Base-by-base conservation (phyloP, 2,113 vertebrate species). In the Accipiter cooperii region DNA sequence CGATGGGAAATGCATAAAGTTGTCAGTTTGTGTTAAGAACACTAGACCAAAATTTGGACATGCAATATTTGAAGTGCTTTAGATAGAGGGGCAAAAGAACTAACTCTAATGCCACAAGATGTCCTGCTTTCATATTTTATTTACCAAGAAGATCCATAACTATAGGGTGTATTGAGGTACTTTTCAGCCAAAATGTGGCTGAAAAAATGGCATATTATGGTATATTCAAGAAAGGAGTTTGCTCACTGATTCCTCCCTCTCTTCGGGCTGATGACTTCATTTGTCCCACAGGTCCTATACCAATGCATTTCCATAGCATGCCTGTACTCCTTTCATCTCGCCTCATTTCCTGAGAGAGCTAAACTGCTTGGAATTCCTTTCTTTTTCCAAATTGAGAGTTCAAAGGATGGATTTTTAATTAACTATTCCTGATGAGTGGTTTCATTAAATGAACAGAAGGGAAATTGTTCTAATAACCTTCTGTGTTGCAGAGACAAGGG, bases 351-450 rank as follows among this genome's bases (percentile, higher is more conserved):
- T 89, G 89, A 83, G 87, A 91, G 66, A 70, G 70, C 49, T 85
- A 73, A 97, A 96, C 84, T 89, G 34, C 87, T 93, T 83, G 91
- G 93, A 95, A 95, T 96, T 95, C 91, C 75, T 96, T 93, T 94
- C 46, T 88, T 96, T 95, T 79, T 63, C 93, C 93, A 92, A 82
- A 92, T 63, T 74, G 40, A 87, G 91, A 85, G 94, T 95, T 97
- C 81, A 97, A 96, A 97, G 92, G 90, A 89, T 73, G 84, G 65
- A 79, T 91, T 95, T 96, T 94, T 96, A 89, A 93, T 93, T 93
- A 97, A 89, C 86, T 93, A 89, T 89, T 96, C 91, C 86, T 58
- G 84, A 90, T 87, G 84, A 97, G 84, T 69, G 73, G 52, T 95
- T 96, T 95, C 89, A 63, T 95, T 97, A 92, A 85, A 63, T 21